Conservation (phyloP, 2,888 invertebrate genomes). For the Amaurobius ferox region DNA sequence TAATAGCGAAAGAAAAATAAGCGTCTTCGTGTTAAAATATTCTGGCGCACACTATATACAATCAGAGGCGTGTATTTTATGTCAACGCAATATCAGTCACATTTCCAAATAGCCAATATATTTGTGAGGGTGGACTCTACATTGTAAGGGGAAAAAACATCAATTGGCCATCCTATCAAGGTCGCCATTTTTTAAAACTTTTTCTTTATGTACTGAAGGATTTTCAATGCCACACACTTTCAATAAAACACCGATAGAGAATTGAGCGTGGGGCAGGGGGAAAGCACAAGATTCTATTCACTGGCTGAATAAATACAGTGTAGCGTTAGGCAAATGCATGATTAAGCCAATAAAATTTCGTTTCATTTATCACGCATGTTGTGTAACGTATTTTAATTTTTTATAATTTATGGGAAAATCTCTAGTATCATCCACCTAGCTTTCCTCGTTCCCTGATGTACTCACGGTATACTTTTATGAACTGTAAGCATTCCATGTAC, state of each 20-base stretch:
- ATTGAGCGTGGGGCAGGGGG: background rate
- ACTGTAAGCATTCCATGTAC: too few relatives aligned
- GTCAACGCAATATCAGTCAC: background rate
- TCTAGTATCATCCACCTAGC: too few relatives aligned
- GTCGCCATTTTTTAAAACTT: background rate
- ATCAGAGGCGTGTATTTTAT: background rate
- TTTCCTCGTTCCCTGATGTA: too few relatives aligned
- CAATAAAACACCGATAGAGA: background rate
- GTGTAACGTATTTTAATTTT: background rate
- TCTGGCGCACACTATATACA: background rate
- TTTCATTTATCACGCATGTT: background rate
- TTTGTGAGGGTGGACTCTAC: background rate
- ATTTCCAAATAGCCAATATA: background rate
- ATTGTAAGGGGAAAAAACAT: background rate
- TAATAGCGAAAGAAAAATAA: background rate
- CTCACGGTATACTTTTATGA: too few relatives aligned
- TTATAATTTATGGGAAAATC: too few relatives aligned
- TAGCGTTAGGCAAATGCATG: background rate
- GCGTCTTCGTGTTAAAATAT: background rate
- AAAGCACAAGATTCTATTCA: background rate
- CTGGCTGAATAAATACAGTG: background rate
- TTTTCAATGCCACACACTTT: background rate
- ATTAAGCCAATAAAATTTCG: background rate
- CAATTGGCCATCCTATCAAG: background rate
- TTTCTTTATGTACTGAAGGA: background rate